phyloP scores from a whole-genome alignment of 2,888 invertebrate species.

The Drosophila prostipennis region DNA sequence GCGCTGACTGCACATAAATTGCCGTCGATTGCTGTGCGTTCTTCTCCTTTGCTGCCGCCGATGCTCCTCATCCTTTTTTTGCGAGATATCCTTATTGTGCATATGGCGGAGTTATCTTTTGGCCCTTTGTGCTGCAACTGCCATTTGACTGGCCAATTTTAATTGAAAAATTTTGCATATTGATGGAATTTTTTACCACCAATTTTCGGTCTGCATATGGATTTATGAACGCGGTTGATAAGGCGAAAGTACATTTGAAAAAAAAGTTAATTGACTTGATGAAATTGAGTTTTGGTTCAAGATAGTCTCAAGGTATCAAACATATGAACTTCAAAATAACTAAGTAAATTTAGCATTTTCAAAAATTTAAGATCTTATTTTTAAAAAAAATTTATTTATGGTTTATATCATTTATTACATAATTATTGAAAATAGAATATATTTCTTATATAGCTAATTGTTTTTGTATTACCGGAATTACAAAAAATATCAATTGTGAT shows the following conservation, averaged over 20 bases:
- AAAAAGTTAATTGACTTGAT: constrained; percentile 1
- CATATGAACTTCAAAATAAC: too few relatives aligned
- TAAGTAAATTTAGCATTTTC: too few relatives aligned
- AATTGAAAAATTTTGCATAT: constrained; percentile 84
- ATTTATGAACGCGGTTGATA: constrained; percentile 55
- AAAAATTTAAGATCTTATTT: too few relatives aligned
- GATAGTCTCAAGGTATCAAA: too few relatives aligned
- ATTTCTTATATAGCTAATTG: too few relatives aligned
- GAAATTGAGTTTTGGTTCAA: too few relatives aligned
- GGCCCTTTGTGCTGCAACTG: constrained; percentile 58
- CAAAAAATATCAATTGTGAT: too few relatives aligned
- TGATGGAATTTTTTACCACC: constrained; percentile 79
- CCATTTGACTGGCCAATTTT: constrained; percentile 76
- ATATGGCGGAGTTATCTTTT: constrained; percentile 71
- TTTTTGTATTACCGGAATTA: too few relatives aligned
- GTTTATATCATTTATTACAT: too few relatives aligned
- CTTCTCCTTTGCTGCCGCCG: constrained; percentile 18
- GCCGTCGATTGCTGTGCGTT: constrained; percentile 70
- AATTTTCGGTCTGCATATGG: constrained; percentile 42
- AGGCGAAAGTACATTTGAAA: constrained; percentile 3
- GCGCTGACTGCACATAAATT: constrained; percentile 81
- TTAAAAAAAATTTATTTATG: too few relatives aligned
- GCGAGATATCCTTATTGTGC: constrained; percentile 55
- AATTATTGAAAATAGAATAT: too few relatives aligned
- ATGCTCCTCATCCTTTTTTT: constrained; percentile 19